Base-by-base conservation (phyloP, 2,888 invertebrate species). In the Sympetrum striolatum region DNA sequence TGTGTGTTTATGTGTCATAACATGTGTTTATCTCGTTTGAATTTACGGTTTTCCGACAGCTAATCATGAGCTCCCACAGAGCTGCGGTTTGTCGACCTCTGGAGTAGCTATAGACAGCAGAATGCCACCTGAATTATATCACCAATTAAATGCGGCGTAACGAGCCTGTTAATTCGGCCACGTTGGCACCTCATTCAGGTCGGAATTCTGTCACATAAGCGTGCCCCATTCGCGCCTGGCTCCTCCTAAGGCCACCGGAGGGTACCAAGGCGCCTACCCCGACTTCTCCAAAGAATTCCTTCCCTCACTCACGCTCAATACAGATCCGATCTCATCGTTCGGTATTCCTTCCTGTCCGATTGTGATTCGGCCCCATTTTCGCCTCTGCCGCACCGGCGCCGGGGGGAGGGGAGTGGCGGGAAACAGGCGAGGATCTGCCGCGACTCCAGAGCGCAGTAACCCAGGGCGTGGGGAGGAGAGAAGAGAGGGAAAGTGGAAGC, bases 391-490 rank as follows among this genome's bases (percentile, higher is more conserved):
- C n/a, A 31, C 31, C 73, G 53, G 53, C 53, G 53, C 53, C 81
- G 58, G 0, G 86, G 37, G 35, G 81, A 48, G 48, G 81, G 2
- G 53, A 15, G 81, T 58, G 58, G n/a, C 44, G 44, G 44, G 10
- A 44, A 44, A 44, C 44, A 44, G 10, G 44, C 39, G 31, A 82
- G 53, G 25, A 53, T 53, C 53, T 6, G 48, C 53, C 82, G 58
- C 31, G 82, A 48, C 86, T 86, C 60, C 18, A n/a, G 64, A 86
- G 60, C 58, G 25, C 60, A 86, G 86, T 86, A 86, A 86, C 86
- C 86, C n/a, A 86, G 86, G 60, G 86, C 37, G 64, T 35, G 81
- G n/a, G 25, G 81, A 48, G 64, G 25, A 48, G 35, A 35, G 18
- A 31, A 22, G 35, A 35, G 44, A 60, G 64, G 37, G 31, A 73